Base-by-base conservation (phyloP, 2,888 invertebrate genomes). In the Spodoptera picta region DNA sequence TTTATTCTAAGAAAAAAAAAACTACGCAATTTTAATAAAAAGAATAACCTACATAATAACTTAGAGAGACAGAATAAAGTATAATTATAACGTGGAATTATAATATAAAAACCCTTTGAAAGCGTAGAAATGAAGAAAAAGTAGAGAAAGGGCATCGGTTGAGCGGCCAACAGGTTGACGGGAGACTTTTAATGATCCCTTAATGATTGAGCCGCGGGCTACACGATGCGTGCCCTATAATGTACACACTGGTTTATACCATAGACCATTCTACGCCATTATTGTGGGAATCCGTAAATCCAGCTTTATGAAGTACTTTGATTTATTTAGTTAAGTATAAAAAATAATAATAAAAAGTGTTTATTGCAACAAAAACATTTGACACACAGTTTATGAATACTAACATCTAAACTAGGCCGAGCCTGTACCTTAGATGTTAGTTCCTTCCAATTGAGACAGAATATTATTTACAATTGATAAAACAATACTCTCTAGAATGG, bases 151-250 rank as follows among this genome's bases (percentile, higher is more conserved):
- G 83, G 83, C 81, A 80, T 82, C 83, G 82, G 82, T 78, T 80
- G 78, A 82, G 74, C 82, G 79, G 77, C 84, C 83, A 83, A 83
- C 84, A 85, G 86, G 83, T 85, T 80, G 84, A 82, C 82, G 79
- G 68, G 43, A 77, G 81, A 86, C 80, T 87, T 87, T 89, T 90
- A 90, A 91, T 90, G 90, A 90, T 90, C 87, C 88, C 88, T 84
- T 91, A 90, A 91, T 91, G 90, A 90, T 90, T 89, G 83, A 83
- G 89, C 90, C 87, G 75, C 83, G 73, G 87, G 88, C 87, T 65
- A 80, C 81, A 76, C 79, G 81, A 81, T 84, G 83, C 84, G 80
- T 84, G 83, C 82, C 79, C 79, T 74, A 76, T 74, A 77, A 74
- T 75, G 77, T 79, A 71, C 76, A 69, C 71, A 69, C 64, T 63